Evolutionary conservation across 1,140 invertebrate species (phyloP), one percentile per base, ranked within the genome.

Genomic region (Hyles vespertilio): DNA sequence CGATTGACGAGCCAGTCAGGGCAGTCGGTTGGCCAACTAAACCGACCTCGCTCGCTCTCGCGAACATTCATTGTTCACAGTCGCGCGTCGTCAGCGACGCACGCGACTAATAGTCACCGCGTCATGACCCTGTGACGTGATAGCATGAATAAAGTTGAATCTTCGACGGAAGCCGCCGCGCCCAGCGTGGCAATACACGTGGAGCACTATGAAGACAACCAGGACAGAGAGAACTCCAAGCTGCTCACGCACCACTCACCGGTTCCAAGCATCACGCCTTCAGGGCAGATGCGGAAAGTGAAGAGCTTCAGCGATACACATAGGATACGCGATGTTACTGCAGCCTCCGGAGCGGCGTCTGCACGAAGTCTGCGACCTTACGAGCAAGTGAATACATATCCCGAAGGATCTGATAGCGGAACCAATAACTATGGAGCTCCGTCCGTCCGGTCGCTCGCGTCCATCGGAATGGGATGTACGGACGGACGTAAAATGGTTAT

Each of bases 401-500:
- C 83, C 47, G 82, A 85, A 58, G 80, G 80, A 71, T 90, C 90
- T 22, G 91, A 90, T 46, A 81, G 77, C 59, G 83, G 86, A 53
- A 89, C 88, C 40, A 89, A 84, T 65, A 81, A 87, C 54, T 85
- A 89, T 67, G 93, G 93, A 76, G 92, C 92, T 40, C 90, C 92
- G 10, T 95, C 94, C 6, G 92, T 95, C 36, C 91, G 93, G 51
- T 95, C 94, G 33, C 91, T 95, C 63, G 94, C 94, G 51, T 96
- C 95, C 33, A 94, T 96, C 63, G 95, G 95, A 33, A 93, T 96
- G 92, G 95, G 95, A 3, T 96, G 94, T 52, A 96, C 95, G 32
- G 95, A 96, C 84, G 95, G 95, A n/a, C 91, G 94, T 66, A 95
- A 94, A 89, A 91, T 96, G 90, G 94, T 95, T 64, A 94, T 96